phyloP scores from a whole-genome alignment of 2,113 vertebrate genomes.

The Salvator merianae region DNA sequence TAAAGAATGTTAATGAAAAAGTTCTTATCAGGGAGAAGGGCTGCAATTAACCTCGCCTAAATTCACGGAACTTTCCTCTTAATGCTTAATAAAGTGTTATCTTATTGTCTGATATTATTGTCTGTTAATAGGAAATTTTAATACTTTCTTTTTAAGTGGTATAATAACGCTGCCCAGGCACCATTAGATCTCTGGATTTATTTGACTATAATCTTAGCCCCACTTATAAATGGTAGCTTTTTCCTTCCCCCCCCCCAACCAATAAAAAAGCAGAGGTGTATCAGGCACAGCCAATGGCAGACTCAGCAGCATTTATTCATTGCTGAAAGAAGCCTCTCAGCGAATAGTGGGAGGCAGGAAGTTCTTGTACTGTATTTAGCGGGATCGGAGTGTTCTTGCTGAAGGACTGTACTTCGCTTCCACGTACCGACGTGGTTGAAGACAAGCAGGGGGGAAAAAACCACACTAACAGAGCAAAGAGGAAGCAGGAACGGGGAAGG shows the following conservation, averaged over 20 bases:
- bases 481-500: neutral
- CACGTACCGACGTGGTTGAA: neutral
- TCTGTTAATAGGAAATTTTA: too few species aligned
- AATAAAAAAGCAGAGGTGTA: constrained; percentile 61
- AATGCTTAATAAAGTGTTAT: too few species aligned
- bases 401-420: constrained; percentile 5
- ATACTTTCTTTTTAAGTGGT: too few species aligned
- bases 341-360: constrained; percentile 14
- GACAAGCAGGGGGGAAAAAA: too few species aligned
- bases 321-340: constrained; percentile 40
- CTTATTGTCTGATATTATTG: too few species aligned
- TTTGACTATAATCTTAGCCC: too few species aligned
- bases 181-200: too few species aligned
- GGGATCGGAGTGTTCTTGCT: constrained; percentile 15
- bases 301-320: constrained; percentile 43
- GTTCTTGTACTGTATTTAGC: neutral
- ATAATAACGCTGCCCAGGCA: too few species aligned
- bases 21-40: too few species aligned
- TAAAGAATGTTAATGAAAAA: too few species aligned
- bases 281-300: constrained; percentile 48
- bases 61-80: too few species aligned
- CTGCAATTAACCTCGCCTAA: too few species aligned
- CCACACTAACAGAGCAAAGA: neutral
- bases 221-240: constrained; percentile 21
- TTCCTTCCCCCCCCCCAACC: constrained; percentile 44